These are phyloP conservation scores for Heliothis peltigera DNA, from an alignment of 2,888 invertebrate species.

Conservation along the genomic window DNA sequence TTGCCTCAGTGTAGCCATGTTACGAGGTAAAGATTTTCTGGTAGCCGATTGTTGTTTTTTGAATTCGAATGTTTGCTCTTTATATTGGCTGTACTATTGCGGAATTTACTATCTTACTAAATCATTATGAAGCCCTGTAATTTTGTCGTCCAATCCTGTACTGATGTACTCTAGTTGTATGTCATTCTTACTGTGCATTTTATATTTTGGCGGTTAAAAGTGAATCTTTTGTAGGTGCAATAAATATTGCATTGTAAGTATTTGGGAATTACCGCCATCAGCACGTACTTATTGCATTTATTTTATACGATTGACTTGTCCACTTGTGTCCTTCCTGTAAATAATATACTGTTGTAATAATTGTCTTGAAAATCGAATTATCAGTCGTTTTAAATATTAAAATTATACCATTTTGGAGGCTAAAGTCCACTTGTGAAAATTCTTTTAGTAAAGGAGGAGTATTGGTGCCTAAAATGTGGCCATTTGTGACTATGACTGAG, in stretches of 20 bases:
- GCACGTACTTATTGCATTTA: slow-evolving; percentile 57
- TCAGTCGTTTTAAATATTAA: slow-evolving; percentile 38
- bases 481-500: slow-evolving; percentile 54
- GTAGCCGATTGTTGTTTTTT: slow-evolving; percentile 21
- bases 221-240: slow-evolving; percentile 2
- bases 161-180: slow-evolving; percentile 26
- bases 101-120: slow-evolving; percentile 30
- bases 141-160: slow-evolving; percentile 35
- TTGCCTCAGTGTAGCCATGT: slow-evolving; percentile 13
- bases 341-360: slow-evolving; percentile 44
- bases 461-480: slow-evolving; percentile 52
- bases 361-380: slow-evolving; percentile 53
- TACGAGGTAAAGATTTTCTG: slow-evolving; percentile 8
- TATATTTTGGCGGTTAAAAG: slow-evolving; percentile 15
- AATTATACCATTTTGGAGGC: slow-evolving; percentile 32
- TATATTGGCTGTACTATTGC: slow-evolving; percentile 11
- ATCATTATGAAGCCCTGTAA: slow-evolving; percentile 13
- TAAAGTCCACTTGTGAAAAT: slow-evolving; percentile 30
- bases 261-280: slow-evolving; percentile 23
- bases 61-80: slow-evolving; percentile 13
- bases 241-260: background rate
- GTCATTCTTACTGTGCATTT: slow-evolving; percentile 31
- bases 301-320: slow-evolving; percentile 49
- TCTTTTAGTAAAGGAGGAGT: slow-evolving; percentile 21
- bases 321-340: slow-evolving; percentile 50